Conservation (phyloP, 1,140 invertebrate genomes). For the Bombyx mori region DNA sequence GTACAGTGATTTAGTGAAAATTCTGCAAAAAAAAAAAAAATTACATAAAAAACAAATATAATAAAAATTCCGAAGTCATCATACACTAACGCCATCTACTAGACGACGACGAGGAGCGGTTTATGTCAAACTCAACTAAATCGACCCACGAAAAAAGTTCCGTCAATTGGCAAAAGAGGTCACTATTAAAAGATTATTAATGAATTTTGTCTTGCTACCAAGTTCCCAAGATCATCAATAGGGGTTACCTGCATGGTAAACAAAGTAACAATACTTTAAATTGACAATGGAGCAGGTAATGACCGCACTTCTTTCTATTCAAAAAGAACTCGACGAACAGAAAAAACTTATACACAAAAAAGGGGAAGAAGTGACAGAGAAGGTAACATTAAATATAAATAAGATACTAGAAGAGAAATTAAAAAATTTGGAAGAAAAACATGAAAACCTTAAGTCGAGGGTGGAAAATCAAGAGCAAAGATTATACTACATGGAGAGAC, state of each 20-base stretch:
- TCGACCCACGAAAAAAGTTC: background rate
- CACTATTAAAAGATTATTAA: background rate
- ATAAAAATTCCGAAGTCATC: background rate
- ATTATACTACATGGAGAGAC: slow-evolving; percentile 5
- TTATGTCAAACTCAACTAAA: background rate
- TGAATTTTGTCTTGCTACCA: background rate
- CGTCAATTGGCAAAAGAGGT: background rate
- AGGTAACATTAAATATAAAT: slow-evolving; percentile 4
- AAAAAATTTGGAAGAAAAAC: background rate
- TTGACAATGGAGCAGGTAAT: slow-evolving; percentile 2
- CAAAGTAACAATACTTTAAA: background rate
- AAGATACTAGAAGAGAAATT: slow-evolving; percentile 4
- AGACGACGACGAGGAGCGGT: background rate
- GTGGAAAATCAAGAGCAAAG: slow-evolving; percentile 5
- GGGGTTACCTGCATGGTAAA: background rate
- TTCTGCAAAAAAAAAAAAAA: background rate
- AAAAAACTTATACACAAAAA: slow-evolving; percentile 1
- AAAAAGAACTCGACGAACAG: slow-evolving; percentile 4
- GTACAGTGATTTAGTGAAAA: background rate
- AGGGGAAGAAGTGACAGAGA: slow-evolving; percentile 1
- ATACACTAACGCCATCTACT: background rate
- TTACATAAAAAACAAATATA: background rate
- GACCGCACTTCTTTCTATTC: background rate
- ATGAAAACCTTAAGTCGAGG: slow-evolving; percentile 3
- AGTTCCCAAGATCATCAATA: background rate